Conservation (phyloP, 2,113 vertebrate genomes). For the Gopherus evgoodei region DNA sequence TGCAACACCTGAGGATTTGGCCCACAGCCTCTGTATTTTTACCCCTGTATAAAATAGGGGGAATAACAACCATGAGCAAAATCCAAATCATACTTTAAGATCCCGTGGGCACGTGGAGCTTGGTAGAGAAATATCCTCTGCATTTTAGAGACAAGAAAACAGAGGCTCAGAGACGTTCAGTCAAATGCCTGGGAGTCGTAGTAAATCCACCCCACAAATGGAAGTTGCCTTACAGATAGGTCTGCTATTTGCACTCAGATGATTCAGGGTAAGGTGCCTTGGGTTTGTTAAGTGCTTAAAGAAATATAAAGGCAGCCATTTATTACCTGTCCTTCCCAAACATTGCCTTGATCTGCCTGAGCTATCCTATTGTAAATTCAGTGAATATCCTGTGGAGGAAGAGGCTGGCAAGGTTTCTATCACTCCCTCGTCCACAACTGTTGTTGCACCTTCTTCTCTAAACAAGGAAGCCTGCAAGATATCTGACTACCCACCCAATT, state of each 20-base stretch:
- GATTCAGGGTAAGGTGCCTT: accelerated
- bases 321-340: neutral
- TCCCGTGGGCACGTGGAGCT: neutral
- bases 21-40: neutral
- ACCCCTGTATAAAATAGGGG: neutral
- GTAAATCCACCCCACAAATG: neutral
- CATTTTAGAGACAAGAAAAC: neutral
- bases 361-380: constrained; percentile 59
- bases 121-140: neutral
- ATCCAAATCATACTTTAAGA: neutral
- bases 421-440: constrained; percentile 81
- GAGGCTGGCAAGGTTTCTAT: constrained; percentile 76
- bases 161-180: neutral
- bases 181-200: neutral
- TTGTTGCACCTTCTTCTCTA: constrained; percentile 90
- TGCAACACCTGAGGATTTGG: neutral
- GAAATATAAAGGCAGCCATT: neutral
- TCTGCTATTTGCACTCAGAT: accelerated
- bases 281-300: neutral
- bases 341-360: neutral
- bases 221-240: neutral
- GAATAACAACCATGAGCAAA: neutral
- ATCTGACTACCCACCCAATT: constrained; percentile 83
- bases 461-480: constrained; percentile 88
- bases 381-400: constrained; percentile 71